A percentile compares a stretch with the other conserved stretches of the same genome.
phyloP scores from a whole-genome alignment of 2,113 vertebrate species.

The Connochaetes taurinus region DNA sequence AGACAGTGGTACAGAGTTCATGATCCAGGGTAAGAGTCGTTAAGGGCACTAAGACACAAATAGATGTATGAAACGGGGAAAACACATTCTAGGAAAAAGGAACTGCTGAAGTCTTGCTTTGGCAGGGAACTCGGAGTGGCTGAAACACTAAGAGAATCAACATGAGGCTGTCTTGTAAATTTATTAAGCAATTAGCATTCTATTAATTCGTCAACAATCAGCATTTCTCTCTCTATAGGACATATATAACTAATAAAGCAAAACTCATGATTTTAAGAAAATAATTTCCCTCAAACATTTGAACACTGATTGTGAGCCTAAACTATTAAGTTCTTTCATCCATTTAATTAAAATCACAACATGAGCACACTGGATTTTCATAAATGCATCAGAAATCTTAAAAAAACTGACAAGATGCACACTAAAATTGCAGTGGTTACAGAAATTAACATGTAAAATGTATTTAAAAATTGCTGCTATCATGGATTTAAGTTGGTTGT shows the following conservation, averaged over 20 bases:
- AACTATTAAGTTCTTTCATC: background rate
- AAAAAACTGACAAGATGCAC: conserved; percentile 2
- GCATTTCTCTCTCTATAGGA: background rate
- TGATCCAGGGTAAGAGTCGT: background rate
- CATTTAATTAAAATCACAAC: background rate
- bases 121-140: background rate
- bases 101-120: background rate
- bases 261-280: conserved; percentile 16
- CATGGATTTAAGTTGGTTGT: background rate
- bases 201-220: background rate
- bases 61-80: background rate
- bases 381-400: background rate
- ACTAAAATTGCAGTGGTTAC: background rate
- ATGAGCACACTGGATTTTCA: background rate
- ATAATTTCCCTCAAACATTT: background rate
- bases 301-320: background rate
- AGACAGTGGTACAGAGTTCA: background rate
- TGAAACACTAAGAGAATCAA: background rate
- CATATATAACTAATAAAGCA: background rate
- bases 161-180: background rate
- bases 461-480: background rate
- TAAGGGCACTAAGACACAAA: background rate
- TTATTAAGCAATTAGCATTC: background rate
- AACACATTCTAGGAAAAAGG: background rate
- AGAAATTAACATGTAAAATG: background rate